A percentile compares a stretch with the other conserved stretches of the same genome.
Evolutionary conservation across 1,140 invertebrate species (phyloP).

Genomic region (Eueides isabella): DNA sequence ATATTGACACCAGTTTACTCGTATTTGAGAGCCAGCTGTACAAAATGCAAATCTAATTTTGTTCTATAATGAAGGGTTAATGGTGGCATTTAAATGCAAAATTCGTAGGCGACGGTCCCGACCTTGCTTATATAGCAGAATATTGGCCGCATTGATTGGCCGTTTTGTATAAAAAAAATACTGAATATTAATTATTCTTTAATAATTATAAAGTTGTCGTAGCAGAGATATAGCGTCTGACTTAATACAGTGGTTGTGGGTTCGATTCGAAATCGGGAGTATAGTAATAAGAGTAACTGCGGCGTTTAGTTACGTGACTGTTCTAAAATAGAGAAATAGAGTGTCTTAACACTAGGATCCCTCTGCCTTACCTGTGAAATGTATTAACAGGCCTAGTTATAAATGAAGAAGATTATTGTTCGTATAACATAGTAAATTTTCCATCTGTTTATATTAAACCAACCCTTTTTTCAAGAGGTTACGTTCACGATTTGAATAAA

Average conservation of each 20-base stretch:
- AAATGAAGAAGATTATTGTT: too few species aligned
- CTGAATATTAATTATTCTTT: background rate
- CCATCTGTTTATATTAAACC: background rate
- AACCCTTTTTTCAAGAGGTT: background rate
- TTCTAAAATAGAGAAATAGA: too few species aligned
- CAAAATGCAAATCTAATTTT: slow-evolving; percentile 36
- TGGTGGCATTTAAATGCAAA: slow-evolving; percentile 44
- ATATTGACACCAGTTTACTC: background rate
- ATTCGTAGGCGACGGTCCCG: slow-evolving; percentile 24
- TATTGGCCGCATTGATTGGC: slow-evolving; percentile 10
- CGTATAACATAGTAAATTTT: background rate
- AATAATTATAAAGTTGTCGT: background rate
- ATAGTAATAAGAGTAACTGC: too few species aligned
- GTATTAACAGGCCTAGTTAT: too few species aligned
- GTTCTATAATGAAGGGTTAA: slow-evolving; percentile 31
- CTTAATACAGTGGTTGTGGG: background rate
- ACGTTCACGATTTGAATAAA: background rate
- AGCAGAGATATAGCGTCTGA: too few species aligned
- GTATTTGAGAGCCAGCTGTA: slow-evolving; percentile 6
- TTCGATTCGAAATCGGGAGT: background rate
- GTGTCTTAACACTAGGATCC: too few species aligned
- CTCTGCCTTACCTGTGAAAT: too few species aligned
- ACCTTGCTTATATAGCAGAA: slow-evolving; percentile 14
- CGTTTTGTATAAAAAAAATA: background rate
- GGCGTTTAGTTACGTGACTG: too few species aligned